Base-by-base conservation (phyloP, 2,113 vertebrate species). In the Chaetops frenatus region DNA sequence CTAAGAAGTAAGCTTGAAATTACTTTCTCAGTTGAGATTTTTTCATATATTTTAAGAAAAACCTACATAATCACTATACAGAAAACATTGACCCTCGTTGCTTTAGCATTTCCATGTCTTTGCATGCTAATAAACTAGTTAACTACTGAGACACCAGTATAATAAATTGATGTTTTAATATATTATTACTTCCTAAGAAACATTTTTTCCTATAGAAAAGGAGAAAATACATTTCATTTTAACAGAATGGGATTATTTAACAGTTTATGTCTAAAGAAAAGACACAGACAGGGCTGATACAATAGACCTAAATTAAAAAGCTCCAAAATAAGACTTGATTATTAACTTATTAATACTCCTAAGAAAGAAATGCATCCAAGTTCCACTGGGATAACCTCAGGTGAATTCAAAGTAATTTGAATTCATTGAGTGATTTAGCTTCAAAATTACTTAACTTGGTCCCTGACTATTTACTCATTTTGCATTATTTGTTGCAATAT, bases 1-100 rank as follows among this genome's bases (percentile, higher is more conserved):
- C 92, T 95, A 88, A 97, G 97, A 97, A 86, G 88, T 88, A 97
- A 96, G 95, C 90, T 97, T 96, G 81, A 97, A 97, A 97, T 97
- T 97, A 94, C 91, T 96, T 96, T 96, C 84, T 88, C 92, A 95
- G 66, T 95, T 97, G 88, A 84, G 93, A 97, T 94, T 79, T 77
- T 97, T 96, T 96, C 81, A 94, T 45, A 47, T 96, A 96, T 92
- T 97, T 97, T 95, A 94, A 96, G 88, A 97, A 96, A 96, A 95
- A 94, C 40, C 74, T 86, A 90, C 40, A 53, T 92, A 92, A 97
- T 96, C 56, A 53, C 70, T 86, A 70, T 57, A 31, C 20, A 76
- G 70, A 53, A 79, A 90, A 71, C 54, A 85, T 5, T 27, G 35
- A 19, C 33, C 44, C 80, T 84, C 29, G 42, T 47, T 86, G 11